Base-by-base conservation (phyloP, 2,888 invertebrate genomes). In the Oeneis ivallda region DNA sequence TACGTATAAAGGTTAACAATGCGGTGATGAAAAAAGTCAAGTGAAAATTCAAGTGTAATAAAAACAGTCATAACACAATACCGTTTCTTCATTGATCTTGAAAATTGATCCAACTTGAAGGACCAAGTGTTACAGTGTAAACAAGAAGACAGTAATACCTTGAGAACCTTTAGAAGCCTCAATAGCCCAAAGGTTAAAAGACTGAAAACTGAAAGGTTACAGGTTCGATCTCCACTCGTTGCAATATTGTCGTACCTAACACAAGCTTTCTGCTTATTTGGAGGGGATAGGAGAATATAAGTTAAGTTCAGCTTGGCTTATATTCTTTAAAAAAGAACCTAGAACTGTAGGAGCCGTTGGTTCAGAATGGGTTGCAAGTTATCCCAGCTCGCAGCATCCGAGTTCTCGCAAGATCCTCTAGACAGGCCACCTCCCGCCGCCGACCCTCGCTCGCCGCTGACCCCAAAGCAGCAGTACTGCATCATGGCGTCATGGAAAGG, bases 401-500 rank as follows among this genome's bases (percentile, higher is more conserved):
- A 93, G 73, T 71, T 87, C 69, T 79, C 79, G 72, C 75, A 80
- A 72, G 87, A 84, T 77, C 87, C 81, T 15, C 92, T 94, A 65
- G 92, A 94, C 49, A 92, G 94, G 13, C 94, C 95, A 0, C 94
- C 95, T 0, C 94, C 94, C 2, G 93, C 94, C 13, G 92, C 94
- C 0, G 97, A 97, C 84, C 95, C 96, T 11, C 91, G 96, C 74
- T 94, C 97, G 45, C 97, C 97, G 0, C 91, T 97, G 64, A 96
- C 96, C 0, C 95, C 96, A 5, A 95, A 95, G 77, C 97, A 98
- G 87, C 96, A 96, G 86, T 97, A 96, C 90, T 95, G 94, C 83
- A 96, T 97, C 92, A 93, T 96, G 80, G 97, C 97, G 1, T 97
- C 97, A 0, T 98, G 97, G 98, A 97, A 96, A 79, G 97, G 96